Base-by-base conservation (phyloP, 2,113 vertebrate genomes). In the Cettia cetti region DNA sequence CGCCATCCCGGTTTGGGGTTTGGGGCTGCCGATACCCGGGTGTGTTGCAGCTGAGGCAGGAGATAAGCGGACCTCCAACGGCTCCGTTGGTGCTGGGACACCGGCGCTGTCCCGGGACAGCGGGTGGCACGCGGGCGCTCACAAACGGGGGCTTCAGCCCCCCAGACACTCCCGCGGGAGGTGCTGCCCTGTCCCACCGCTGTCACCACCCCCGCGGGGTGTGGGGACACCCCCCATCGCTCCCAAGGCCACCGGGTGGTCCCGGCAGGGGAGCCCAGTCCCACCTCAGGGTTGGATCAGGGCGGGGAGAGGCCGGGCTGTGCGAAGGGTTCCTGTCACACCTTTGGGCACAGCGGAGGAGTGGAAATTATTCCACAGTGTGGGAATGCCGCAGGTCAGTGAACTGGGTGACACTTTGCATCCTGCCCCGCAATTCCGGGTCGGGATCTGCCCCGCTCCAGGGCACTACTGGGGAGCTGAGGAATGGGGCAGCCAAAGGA, bases 321-420 rank as follows among this genome's bases (percentile, higher is more conserved):
- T 8, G 4, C 23, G 2, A 1, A 18, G 35, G 33, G 6, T 7
- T 72, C 56, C 56, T 28, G 16, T 49, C 7, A 0, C 5, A 1
- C 21, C 8, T 4, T 2, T 9, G 15, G n/a, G 31, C 0, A 1
- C 37, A 13, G 63, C 0, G 0, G 11, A 47, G 79, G 42, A 44
- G 15, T 6, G 31, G 45, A 45, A n/a, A 11, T 5, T 3, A 33
- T 56, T 45, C 45, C 11, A 2, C 22, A 6, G 61, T 2, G 22
- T 3, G 3, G 52, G 30, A 64, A 10, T 26, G 37, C 14, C 3
- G 0, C 21, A 9, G 53, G 31, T 37, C 45, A 2, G 4, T 7
- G 53, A 28, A 2, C 20, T 6, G 14, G 42, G 20, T 63, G 56
- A 33, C 40, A 3, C n/a, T 42, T 45, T 16, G 4, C 42, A 6